A percentile compares a stretch with the other conserved stretches of the same genome.
These are phyloP conservation scores for Camptogramma bilineatum DNA, from an alignment of 2,888 invertebrate genomes.

Conservation along the genomic window DNA sequence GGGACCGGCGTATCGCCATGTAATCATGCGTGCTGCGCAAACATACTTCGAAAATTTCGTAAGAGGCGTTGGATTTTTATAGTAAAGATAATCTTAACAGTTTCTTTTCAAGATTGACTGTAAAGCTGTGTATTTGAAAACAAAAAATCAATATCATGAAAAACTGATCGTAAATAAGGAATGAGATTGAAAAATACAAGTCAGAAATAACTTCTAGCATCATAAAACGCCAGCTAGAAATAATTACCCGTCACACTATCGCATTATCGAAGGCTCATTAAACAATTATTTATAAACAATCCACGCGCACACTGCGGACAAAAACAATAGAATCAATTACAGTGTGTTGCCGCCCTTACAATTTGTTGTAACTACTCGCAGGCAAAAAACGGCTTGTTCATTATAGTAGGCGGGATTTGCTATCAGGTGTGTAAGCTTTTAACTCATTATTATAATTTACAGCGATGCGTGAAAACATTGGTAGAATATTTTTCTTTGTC, in stretches of 20 bases:
- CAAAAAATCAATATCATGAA: not conserved
- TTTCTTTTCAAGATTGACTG: not conserved
- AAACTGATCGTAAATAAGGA: not conserved
- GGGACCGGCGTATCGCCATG: conserved; percentile 37
- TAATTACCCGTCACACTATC: conserved; percentile 37
- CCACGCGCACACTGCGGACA: conserved; percentile 38
- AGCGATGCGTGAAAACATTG: conserved; percentile 37
- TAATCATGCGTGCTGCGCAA: conserved; percentile 43
- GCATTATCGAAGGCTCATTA: conserved; percentile 42
- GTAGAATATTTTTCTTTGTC: conserved; percentile 22
- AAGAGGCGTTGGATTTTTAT: not conserved
- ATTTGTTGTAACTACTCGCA: conserved; percentile 40
- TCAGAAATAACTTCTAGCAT: conserved; percentile 4
- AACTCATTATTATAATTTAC: conserved; percentile 38
- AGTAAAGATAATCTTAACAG: not conserved
- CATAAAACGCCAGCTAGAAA: conserved; percentile 21
- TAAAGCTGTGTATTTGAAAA: not conserved
- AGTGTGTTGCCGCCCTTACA: conserved; percentile 44
- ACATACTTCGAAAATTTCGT: conserved; percentile 17
- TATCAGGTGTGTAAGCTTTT: conserved; percentile 36
- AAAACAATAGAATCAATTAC: conserved; percentile 47
- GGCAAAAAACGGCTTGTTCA: conserved; percentile 40
- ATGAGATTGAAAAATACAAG: not conserved
- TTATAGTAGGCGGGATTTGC: conserved; percentile 39
- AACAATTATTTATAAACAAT: conserved; percentile 44